phyloP scores from a whole-genome alignment of 2,113 vertebrate species.

The Notothenia coriiceps region DNA sequence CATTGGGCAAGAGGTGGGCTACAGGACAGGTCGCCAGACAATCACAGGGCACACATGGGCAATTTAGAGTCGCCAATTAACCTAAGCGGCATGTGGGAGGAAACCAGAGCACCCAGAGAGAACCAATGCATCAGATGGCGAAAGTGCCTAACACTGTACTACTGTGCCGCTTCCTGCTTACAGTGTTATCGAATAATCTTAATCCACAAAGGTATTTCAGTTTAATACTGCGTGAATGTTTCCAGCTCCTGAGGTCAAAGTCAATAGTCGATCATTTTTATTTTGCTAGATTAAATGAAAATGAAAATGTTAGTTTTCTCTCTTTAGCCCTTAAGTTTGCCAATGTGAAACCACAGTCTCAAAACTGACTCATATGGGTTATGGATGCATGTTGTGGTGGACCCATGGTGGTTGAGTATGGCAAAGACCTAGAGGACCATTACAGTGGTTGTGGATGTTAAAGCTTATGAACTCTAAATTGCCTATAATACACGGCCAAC shows the following conservation, averaged over 20 bases:
- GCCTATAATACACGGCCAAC: not conserved
- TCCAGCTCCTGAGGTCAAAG: conserved; percentile 23
- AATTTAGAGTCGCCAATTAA: not conserved
- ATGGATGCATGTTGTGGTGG: conserved; percentile 41
- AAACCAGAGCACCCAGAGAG: not conserved
- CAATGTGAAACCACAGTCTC: conserved; percentile 28
- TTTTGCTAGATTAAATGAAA: conserved; percentile 36
- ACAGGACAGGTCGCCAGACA: conserved; percentile 6
- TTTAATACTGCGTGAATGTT: conserved; percentile 26
- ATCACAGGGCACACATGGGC: not conserved
- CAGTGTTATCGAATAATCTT: conserved; percentile 71
- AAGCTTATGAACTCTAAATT: conserved; percentile 35
- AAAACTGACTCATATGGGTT: conserved; percentile 41
- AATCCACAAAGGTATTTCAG: conserved; percentile 63
- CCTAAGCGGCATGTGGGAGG: not conserved
- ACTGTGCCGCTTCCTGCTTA: conserved; percentile 37
- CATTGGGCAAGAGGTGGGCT: conserved; percentile 1
- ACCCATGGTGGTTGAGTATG: conserved; percentile 33
- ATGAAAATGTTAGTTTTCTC: conserved; percentile 39
- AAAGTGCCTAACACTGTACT: not conserved
- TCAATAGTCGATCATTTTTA: conserved; percentile 26
- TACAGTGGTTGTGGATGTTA: conserved; percentile 46
- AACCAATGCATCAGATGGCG: not conserved
- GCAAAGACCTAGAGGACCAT: conserved; percentile 40
- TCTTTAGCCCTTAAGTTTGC: conserved; percentile 5